These are phyloP conservation scores for Trachelipus rathkii DNA, from an alignment of 1,140 invertebrate genomes.

Conservation along the genomic window DNA sequence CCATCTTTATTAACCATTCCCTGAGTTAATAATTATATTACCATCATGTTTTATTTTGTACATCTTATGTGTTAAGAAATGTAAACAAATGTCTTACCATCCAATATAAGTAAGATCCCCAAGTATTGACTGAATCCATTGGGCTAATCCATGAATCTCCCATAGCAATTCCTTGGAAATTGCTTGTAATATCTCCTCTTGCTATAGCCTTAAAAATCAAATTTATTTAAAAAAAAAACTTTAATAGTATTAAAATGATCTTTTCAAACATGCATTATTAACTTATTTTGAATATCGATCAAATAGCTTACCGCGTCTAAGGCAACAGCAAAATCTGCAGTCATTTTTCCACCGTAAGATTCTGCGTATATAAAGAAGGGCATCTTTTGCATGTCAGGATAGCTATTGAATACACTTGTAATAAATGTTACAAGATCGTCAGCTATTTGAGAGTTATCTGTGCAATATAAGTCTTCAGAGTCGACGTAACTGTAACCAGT, in stretches of 20 bases:
- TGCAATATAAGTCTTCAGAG: slow-evolving; percentile 55
- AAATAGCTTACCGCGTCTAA: slow-evolving; percentile 54
- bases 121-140: slow-evolving; percentile 70
- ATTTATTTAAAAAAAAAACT: slow-evolving; percentile 53
- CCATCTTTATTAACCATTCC: slow-evolving; percentile 55
- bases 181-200: slow-evolving; percentile 58
- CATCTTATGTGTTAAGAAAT: not conserved
- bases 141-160: slow-evolving; percentile 84
- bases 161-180: slow-evolving; percentile 70
- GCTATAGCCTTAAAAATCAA: slow-evolving; percentile 32
- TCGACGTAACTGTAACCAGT: slow-evolving; percentile 80
- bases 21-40: slow-evolving; percentile 45
- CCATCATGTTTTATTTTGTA: not conserved
- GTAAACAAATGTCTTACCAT: slow-evolving; percentile 55
- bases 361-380: slow-evolving; percentile 78
- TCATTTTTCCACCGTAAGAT: slow-evolving; percentile 87
- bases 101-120: slow-evolving; percentile 69
- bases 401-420: slow-evolving; percentile 59
- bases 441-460: slow-evolving; percentile 68
- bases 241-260: not conserved
- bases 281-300: not conserved
- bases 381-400: slow-evolving; percentile 63
- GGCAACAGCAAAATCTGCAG: slow-evolving; percentile 65
- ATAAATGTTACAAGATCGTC: slow-evolving; percentile 70
- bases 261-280: not conserved